Evolutionary conservation across 2,888 invertebrate genomes (phyloP).

Genomic region (Xanthia icteritia): DNA sequence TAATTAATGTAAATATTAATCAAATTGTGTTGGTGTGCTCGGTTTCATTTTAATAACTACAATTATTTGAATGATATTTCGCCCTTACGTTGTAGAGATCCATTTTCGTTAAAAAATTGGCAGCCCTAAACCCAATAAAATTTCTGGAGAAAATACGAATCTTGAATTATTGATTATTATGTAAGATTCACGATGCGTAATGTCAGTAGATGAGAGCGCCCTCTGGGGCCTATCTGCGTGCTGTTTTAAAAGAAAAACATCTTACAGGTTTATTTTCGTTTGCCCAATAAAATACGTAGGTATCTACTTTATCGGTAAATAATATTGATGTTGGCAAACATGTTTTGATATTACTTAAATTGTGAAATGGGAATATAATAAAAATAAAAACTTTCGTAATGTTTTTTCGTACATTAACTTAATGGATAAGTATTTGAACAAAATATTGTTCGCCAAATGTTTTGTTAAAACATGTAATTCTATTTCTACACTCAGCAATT

Average conservation of each 20-base stretch:
- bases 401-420: background rate
- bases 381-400: background rate
- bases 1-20: background rate
- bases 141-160: constrained; percentile 46
- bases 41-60: background rate
- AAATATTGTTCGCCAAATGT: background rate
- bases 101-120: background rate
- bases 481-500: background rate
- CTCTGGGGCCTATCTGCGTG: constrained; percentile 35
- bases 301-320: constrained; percentile 5
- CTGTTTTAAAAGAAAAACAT: constrained; percentile 32
- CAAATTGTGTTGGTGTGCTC: no score
- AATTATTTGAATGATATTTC: background rate
- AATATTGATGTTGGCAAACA: constrained; percentile 14
- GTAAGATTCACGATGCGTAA: constrained; percentile 44
- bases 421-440: constrained; percentile 3
- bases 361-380: background rate
- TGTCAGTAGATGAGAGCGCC: constrained; percentile 38
- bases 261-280: constrained; percentile 22
- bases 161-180: constrained; percentile 60
- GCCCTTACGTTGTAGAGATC: background rate
- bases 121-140: constrained; percentile 23
- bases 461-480: background rate
- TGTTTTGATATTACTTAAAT: background rate
- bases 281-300: constrained; percentile 31